phyloP scores from a whole-genome alignment of 1,140 invertebrate species.

The Varroa destructor region DNA sequence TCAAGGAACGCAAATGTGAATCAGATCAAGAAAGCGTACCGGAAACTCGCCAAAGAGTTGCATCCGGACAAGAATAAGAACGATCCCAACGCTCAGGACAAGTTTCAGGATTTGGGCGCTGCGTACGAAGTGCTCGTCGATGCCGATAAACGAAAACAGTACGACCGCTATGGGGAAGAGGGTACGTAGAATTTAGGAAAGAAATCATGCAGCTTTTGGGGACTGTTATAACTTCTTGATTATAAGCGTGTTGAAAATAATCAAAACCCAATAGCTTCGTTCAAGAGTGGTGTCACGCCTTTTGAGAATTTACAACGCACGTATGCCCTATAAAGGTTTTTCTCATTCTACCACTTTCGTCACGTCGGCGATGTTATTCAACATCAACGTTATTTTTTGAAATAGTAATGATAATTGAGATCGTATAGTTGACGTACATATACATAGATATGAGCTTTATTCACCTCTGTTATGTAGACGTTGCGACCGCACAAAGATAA shows the following conservation, averaged over 20 bases:
- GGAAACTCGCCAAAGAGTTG: slow-evolving; percentile 82
- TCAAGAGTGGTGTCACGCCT: not conserved
- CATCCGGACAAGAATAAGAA: slow-evolving; percentile 97
- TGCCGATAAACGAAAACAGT: slow-evolving; percentile 79
- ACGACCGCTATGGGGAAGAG: slow-evolving; percentile 92
- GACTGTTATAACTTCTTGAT: not conserved
- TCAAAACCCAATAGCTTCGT: not conserved
- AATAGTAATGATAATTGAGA: no score
- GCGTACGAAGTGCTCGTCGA: slow-evolving; percentile 95
- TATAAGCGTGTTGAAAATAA: not conserved
- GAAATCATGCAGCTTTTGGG: not conserved
- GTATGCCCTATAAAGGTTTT: not conserved
- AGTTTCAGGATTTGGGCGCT: slow-evolving; percentile 90
- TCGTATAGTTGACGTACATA: no score
- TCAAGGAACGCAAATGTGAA: slow-evolving; percentile 67
- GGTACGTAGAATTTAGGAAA: slow-evolving; percentile 62
- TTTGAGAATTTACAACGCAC: not conserved
- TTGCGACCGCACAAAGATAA: no score
- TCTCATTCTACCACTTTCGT: no score
- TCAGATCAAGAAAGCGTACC: slow-evolving; percentile 95
- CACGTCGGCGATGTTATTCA: no score
- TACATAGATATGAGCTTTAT: no score
- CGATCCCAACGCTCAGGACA: slow-evolving; percentile 75
- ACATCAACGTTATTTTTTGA: no score
- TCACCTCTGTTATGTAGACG: no score